Percentiles rank a stretch among this genome's conserved stretches.
Evolutionary conservation across 2,113 vertebrate species (phyloP).

Genomic region (Phoenicopterus ruber): DNA sequence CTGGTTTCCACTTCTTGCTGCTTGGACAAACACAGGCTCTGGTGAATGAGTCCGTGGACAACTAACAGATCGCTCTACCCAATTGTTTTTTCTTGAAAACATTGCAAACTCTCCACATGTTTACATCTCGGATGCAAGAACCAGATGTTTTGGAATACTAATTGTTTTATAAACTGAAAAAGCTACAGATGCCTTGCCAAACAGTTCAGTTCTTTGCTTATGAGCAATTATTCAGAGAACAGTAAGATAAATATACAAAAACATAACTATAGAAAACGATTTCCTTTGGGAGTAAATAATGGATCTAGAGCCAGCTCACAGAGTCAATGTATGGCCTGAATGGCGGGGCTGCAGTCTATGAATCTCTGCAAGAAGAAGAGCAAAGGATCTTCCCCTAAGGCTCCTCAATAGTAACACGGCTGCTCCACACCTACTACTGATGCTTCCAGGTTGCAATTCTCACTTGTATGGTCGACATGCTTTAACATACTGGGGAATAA

Average conservation of each 20-base stretch:
- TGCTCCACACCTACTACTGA: background rate
- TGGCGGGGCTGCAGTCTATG: background rate
- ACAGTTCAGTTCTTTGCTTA: background rate
- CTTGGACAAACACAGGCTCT: background rate
- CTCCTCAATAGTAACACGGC: background rate
- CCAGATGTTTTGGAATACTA: slow-evolving; percentile 9
- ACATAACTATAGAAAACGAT: background rate
- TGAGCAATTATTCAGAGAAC: background rate
- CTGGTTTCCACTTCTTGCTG: background rate
- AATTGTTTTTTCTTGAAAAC: background rate
- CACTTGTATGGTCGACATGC: background rate
- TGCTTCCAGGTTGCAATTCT: background rate
- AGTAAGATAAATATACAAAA: background rate
- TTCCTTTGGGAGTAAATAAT: background rate
- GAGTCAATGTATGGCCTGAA: background rate
- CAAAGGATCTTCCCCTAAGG: background rate
- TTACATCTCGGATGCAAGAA: background rate
- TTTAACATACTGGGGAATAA: background rate
- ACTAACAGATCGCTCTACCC: background rate
- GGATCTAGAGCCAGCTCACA: background rate
- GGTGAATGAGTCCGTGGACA: background rate
- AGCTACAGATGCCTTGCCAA: background rate
- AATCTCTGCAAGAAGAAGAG: background rate
- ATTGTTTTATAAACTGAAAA: background rate
- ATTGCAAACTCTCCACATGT: background rate